Evolutionary conservation across 2,797 vertebrate genomes (phyloP), one percentile per base, ranked within the genome.

Genomic region (Myoxocephalus aenaeus): DNA sequence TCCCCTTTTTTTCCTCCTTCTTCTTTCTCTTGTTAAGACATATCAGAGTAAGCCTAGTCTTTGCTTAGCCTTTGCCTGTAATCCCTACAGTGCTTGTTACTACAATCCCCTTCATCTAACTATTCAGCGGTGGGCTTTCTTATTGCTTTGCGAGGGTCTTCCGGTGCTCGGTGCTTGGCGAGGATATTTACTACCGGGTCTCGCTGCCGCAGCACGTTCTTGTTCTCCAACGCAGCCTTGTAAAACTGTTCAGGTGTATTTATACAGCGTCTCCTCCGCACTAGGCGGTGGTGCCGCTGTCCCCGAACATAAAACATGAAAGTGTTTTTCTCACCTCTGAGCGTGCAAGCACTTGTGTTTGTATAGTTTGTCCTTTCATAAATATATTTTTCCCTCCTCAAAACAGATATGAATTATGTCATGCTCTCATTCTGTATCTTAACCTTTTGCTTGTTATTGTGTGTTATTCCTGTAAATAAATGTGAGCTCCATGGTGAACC

Each of bases 261-360:
- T 92, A 85, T 83, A 75, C 80, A 77, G 58, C 68, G 74, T 84
- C 83, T 90, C 77, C 32, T 83, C 65, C 63, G 25, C 70, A 61
- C 77, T 59, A 66, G 79, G 84, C 65, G n/a, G 65, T 17, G 15
- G 75, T 59, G 50, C 79, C 7, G 38, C 75, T 51, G 73, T 85
- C 89, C 84, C 80, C 64, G 36, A 82, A 82, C 88, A 90, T 92
- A 80, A 92, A 91, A 91, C 88, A 91, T 89, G 85, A 27, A 91
- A 84, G 69, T 77, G 79, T 83, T 90, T 82, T 76, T 87, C 83
- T 91, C 90, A 90, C 89, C 87, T 89, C 70, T 42, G 62, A 69
- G 75, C 40, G 36, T 27, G 54, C 61, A 64, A 68, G 54, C 54
- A 34, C 22, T 63, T 78, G 53, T 76, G 71, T 85, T 78, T 77